Percentiles rank a stretch among this genome's conserved stretches.
Conservation (phyloP, 1,140 invertebrate species). For the Scaptodrosophila lebanonensis region DNA sequence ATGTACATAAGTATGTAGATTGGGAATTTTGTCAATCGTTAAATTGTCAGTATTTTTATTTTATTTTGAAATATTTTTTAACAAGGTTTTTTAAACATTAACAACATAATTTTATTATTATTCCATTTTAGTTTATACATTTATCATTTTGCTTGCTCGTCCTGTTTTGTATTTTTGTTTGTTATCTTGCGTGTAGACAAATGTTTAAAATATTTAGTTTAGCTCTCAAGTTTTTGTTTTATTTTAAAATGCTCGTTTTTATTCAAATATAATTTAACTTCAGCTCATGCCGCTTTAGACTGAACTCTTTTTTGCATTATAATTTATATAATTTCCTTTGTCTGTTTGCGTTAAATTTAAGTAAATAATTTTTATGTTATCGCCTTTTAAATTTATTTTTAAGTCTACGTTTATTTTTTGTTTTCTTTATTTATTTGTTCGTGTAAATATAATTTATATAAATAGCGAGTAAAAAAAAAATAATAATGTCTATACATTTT, state of each 20-base stretch:
- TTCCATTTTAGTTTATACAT: slow-evolving; percentile 63
- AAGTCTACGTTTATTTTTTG: slow-evolving; percentile 44
- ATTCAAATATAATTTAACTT: slow-evolving; percentile 17
- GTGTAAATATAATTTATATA: slow-evolving; percentile 65
- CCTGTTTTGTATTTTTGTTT: slow-evolving; percentile 26
- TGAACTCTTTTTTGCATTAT: slow-evolving; percentile 52
- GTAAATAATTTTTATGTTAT: slow-evolving; percentile 7
- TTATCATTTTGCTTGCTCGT: too few relatives aligned
- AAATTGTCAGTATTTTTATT: slow-evolving; percentile 47
- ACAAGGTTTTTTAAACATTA: slow-evolving; percentile 74
- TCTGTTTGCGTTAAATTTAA: slow-evolving; percentile 37
- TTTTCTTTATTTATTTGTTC: slow-evolving; percentile 15
- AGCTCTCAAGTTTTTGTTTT: slow-evolving; percentile 35
- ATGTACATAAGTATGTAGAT: not conserved
- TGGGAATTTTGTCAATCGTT: slow-evolving; percentile 13
- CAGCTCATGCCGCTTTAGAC: slow-evolving; percentile 26
- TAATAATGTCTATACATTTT: slow-evolving; percentile 50
- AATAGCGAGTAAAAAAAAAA: slow-evolving; percentile 70
- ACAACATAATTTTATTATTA: slow-evolving; percentile 74
- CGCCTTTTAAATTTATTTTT: slow-evolving; percentile 7
- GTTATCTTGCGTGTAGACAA: slow-evolving; percentile 58
- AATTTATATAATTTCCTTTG: slow-evolving; percentile 39
- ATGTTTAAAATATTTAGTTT: slow-evolving; percentile 66
- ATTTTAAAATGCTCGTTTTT: slow-evolving; percentile 51
- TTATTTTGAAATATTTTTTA: slow-evolving; percentile 75